Percentiles rank a stretch among this genome's conserved stretches.
Evolutionary conservation across 2,888 invertebrate species (phyloP).

Genomic region (Brachyptera putata): DNA sequence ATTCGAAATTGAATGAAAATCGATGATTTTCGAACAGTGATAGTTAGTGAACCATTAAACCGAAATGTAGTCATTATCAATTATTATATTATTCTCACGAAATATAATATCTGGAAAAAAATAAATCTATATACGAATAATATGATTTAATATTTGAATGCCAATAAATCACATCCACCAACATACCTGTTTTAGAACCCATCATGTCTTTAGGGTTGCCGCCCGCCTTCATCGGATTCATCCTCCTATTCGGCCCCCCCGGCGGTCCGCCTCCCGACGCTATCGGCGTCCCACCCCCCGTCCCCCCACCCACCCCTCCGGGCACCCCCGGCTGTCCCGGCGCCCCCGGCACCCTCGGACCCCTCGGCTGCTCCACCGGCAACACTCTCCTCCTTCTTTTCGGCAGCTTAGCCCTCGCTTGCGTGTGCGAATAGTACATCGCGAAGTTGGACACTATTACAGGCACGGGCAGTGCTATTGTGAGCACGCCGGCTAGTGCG

Average conservation of each 20-base stretch:
- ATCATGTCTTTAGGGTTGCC: conserved; percentile 79
- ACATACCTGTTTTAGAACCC: conserved; percentile 76
- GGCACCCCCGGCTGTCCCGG: conserved; percentile 42
- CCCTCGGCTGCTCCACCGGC: conserved; percentile 88
- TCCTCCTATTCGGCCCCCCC: conserved; percentile 59
- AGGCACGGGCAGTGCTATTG: conserved; percentile 97
- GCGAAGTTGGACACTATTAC: conserved; percentile 99
- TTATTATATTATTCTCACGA: no score
- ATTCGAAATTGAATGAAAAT: no score
- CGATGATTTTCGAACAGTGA: no score
- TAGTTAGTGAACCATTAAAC: no score
- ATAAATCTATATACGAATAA: no score
- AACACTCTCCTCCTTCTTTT: conserved; percentile 96
- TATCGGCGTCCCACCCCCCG: conserved; percentile 28
- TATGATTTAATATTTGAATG: no score
- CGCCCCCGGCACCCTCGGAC: conserved; percentile 51
- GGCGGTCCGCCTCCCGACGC: conserved; percentile 48
- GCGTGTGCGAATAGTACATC: conserved; percentile 92
- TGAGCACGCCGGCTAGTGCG: conserved; percentile 96
- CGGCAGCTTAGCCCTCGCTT: conserved; percentile 58
- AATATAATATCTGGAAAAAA: no score
- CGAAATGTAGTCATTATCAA: no score
- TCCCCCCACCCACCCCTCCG: conserved; percentile 38
- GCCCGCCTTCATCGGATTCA: conserved; percentile 79
- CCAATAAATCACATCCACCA: no score